Evolutionary conservation across 2,888 invertebrate species (phyloP).

Genomic region (Smittia sp.): DNA sequence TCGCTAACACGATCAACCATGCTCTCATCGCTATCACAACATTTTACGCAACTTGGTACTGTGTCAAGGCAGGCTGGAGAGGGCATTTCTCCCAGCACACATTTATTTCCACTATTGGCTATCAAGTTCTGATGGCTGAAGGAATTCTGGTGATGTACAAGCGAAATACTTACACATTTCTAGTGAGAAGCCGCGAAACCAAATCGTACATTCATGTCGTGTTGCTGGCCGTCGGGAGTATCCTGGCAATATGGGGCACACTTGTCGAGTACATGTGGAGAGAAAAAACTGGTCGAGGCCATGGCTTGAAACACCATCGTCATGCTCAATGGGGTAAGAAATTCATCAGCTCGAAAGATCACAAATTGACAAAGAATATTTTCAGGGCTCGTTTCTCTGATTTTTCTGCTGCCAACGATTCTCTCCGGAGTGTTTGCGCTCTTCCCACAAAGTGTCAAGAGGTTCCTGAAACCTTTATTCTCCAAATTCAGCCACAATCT

Average conservation of each 20-base stretch:
- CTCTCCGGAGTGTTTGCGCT: conserved; percentile 13
- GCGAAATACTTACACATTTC: background rate
- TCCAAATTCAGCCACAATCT: background rate
- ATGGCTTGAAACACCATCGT: background rate
- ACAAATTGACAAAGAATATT: no score
- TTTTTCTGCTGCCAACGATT: background rate
- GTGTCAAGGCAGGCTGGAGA: background rate
- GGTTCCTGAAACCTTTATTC: conserved; percentile 1
- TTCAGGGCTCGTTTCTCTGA: background rate
- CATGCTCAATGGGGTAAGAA: background rate
- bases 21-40: background rate
- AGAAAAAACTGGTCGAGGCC: background rate
- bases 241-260: background rate
- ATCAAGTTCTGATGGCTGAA: conserved; percentile 30
- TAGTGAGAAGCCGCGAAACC: background rate
- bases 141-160: conserved; percentile 26
- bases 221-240: background rate
- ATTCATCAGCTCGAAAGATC: no score
- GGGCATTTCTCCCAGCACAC: background rate
- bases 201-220: conserved; percentile 22
- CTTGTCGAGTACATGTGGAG: background rate
- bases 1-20: background rate
- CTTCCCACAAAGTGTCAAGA: background rate
- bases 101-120: background rate
- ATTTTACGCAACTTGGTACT: conserved; percentile 15